A percentile compares a stretch with the other conserved stretches of the same genome.
These are phyloP conservation scores for Oxyura jamaicensis DNA, from an alignment of 2,113 vertebrate genomes.

Conservation along the genomic window DNA sequence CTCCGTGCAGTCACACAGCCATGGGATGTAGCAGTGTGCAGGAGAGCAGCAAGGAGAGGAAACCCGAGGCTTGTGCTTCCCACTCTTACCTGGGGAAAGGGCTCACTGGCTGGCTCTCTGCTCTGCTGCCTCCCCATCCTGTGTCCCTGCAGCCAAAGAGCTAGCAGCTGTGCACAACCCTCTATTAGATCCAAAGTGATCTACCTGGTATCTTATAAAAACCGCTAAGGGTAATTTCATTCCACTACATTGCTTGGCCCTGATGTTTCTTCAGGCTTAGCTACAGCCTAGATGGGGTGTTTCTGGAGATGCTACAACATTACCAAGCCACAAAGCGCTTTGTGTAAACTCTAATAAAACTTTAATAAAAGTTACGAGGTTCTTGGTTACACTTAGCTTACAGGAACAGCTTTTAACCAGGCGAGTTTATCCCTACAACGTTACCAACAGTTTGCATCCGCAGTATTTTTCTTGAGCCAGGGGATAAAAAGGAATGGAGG, in stretches of 20 bases:
- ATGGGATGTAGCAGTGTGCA: accelerated
- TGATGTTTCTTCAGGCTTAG: background rate
- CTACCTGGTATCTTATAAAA: background rate
- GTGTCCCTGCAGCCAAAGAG: no score
- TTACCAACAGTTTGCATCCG: background rate
- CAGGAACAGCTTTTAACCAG: background rate
- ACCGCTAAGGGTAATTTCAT: background rate
- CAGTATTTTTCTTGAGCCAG: background rate
- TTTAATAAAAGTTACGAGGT: background rate
- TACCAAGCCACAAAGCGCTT: background rate
- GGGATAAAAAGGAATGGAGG: background rate
- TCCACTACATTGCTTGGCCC: background rate
- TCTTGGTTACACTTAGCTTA: background rate
- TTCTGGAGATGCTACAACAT: background rate
- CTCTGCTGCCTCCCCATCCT: background rate
- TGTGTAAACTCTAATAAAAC: background rate
- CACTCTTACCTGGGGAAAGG: background rate
- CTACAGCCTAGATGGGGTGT: background rate
- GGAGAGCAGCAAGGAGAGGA: background rate
- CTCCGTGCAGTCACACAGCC: background rate
- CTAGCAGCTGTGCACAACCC: background rate
- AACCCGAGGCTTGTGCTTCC: background rate
- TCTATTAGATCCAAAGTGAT: background rate
- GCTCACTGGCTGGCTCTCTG: background rate
- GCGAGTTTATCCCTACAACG: background rate